phyloP scores from a whole-genome alignment of 2,888 invertebrate species.

The Biston stratarius region DNA sequence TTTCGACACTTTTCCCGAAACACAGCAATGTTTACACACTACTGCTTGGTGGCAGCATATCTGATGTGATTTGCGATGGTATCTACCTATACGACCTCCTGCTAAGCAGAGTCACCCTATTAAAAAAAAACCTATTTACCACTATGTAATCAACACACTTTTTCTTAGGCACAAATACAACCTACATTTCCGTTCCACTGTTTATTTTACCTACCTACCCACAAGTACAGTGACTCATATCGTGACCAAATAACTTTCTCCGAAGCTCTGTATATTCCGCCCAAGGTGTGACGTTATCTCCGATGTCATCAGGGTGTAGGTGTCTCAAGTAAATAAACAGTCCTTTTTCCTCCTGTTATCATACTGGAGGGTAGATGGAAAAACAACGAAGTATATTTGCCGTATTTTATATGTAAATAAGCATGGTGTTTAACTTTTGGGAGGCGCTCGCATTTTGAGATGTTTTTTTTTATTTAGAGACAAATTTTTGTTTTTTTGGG shows the following conservation, averaged over 20 bases:
- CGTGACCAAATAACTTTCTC: conserved; percentile 27
- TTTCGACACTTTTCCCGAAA: no score
- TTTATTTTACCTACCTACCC: neutral
- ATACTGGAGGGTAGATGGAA: conserved; percentile 30
- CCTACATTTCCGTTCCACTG: neutral
- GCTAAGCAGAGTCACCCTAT: no score
- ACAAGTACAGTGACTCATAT: conserved; percentile 10
- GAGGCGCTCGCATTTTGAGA: neutral
- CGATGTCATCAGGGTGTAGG: conserved; percentile 40
- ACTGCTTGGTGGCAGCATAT: no score
- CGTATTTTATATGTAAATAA: conserved; percentile 29
- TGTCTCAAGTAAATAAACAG: conserved; percentile 40
- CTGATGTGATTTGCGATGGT: no score
- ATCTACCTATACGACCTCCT: no score
- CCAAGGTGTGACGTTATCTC: conserved; percentile 42
- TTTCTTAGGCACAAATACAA: neutral
- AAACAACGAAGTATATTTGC: conserved; percentile 31
- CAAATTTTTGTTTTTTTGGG: no score
- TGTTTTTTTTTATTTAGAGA: neutral
- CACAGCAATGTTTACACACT: no score
- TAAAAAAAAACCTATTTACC: no score
- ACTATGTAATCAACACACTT: no score
- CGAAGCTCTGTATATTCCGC: conserved; percentile 6
- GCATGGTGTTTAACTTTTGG: conserved; percentile 18
- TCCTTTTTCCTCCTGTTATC: conserved; percentile 33